Evolutionary conservation across 2,888 invertebrate species (phyloP).

Genomic region (Leistus spinibarbis): DNA sequence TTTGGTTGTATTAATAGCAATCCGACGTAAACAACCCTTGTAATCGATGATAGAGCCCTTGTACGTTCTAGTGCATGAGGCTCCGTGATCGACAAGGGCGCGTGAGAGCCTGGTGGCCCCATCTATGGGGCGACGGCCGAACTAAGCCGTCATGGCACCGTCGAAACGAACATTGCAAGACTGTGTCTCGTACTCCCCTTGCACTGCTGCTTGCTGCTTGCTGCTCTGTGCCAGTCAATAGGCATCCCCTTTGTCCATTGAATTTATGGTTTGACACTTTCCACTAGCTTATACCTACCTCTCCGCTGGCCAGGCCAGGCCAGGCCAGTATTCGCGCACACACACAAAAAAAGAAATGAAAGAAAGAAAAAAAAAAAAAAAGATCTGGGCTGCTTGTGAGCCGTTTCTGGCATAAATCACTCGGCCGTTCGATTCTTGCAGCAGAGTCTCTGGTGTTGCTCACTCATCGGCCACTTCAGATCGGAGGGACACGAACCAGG

Average conservation of each 20-base stretch:
- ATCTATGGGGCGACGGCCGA: slow-evolving; percentile 44
- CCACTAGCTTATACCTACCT: slow-evolving; percentile 49
- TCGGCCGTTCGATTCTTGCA: slow-evolving; percentile 42
- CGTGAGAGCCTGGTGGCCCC: slow-evolving; percentile 41
- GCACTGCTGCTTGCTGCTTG: not conserved
- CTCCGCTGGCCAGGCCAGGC: too few relatives aligned
- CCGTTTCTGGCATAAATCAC: slow-evolving; percentile 58
- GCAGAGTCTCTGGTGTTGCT: slow-evolving; percentile 5
- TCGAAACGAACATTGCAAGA: too few relatives aligned
- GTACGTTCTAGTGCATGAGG: too few relatives aligned
- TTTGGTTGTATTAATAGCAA: too few relatives aligned
- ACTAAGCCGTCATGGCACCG: slow-evolving; percentile 39
- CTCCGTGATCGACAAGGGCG: not conserved
- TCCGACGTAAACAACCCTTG: too few relatives aligned
- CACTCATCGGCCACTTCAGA: slow-evolving; percentile 32
- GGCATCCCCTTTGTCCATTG: slow-evolving; percentile 51
- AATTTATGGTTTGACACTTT: slow-evolving; percentile 59
- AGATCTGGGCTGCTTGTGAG: slow-evolving; percentile 54
- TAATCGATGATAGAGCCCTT: too few relatives aligned
- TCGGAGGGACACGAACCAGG: not conserved
- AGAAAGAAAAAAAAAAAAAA: not conserved
- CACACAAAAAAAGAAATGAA: slow-evolving; percentile 49
- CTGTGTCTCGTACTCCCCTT: slow-evolving; percentile 12
- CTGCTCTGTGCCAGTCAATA: slow-evolving; percentile 45
- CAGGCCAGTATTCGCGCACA: not conserved